These are phyloP conservation scores for Bombus balteatus DNA, from an alignment of 1,140 invertebrate species.

Conservation along the genomic window DNA sequence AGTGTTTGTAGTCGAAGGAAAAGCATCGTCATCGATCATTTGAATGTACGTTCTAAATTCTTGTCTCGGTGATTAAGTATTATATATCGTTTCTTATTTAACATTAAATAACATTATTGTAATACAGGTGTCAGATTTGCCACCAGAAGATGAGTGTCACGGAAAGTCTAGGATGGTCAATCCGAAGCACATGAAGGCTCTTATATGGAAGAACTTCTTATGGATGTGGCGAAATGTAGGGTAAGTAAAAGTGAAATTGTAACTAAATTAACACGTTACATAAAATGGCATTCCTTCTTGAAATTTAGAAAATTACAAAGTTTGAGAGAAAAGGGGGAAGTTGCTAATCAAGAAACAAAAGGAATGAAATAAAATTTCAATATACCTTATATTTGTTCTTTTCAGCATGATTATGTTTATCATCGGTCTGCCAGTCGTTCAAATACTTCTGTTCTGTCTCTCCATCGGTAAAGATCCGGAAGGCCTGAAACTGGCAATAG, in stretches of 20 bases:
- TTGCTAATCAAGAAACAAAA: neutral
- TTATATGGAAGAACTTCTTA: constrained; percentile 96
- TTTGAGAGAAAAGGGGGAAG: neutral
- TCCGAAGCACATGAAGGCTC: constrained; percentile 89
- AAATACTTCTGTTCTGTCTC: constrained; percentile 96
- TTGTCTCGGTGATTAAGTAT: neutral
- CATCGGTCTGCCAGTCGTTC: constrained; percentile 94
- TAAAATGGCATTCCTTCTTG: no score
- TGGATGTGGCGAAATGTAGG: constrained; percentile 95
- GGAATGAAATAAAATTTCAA: neutral
- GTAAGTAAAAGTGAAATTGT: constrained; percentile 82
- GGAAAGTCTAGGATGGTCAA: constrained; percentile 86
- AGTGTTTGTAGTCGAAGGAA: constrained; percentile 87
- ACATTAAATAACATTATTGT: neutral
- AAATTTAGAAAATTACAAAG: neutral
- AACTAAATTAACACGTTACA: no score
- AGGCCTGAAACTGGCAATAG: constrained; percentile 91
- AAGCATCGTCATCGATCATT: constrained; percentile 83
- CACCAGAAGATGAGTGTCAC: constrained; percentile 75
- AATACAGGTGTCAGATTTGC: constrained; percentile 71
- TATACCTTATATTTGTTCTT: constrained; percentile 53
- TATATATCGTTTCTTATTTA: neutral
- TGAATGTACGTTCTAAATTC: constrained; percentile 65
- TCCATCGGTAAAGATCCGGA: constrained; percentile 96
- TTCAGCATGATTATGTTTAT: constrained; percentile 94